Conservation (phyloP, 2,797 vertebrate genomes). For the Dendrocincla tyrannina region DNA sequence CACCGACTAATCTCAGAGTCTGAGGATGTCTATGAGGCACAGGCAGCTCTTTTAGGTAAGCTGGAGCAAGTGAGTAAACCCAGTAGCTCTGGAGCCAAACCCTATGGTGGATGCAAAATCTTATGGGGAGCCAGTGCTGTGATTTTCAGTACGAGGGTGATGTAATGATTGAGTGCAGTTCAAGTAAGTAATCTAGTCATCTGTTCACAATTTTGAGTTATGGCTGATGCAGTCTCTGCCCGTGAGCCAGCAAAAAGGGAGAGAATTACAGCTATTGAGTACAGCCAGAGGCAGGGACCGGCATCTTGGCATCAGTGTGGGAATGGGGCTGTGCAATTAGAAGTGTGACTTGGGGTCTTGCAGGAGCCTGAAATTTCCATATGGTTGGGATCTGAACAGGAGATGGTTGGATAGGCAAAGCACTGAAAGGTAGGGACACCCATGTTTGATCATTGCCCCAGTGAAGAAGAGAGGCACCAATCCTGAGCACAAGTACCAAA, state of each 20-base stretch:
- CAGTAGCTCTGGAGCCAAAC: conserved; percentile 73
- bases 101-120: conserved; percentile 61
- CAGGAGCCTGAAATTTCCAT: background rate
- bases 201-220: conserved; percentile 72
- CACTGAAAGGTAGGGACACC: background rate
- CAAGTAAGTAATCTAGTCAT: conserved; percentile 70
- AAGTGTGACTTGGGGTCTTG: background rate
- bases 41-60: conserved; percentile 63
- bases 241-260: conserved; percentile 50
- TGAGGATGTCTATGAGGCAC: conserved; percentile 49
- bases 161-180: conserved; percentile 72
- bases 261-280: conserved; percentile 26
- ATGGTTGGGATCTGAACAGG: background rate
- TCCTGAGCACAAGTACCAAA: background rate
- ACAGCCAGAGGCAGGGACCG: conserved; percentile 23
- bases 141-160: conserved; percentile 66
- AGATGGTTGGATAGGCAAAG: background rate
- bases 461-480: background rate
- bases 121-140: conserved; percentile 54
- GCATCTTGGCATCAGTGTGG: background rate
- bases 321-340: background rate
- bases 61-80: conserved; percentile 66
- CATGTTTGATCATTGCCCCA: background rate
- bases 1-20: conserved; percentile 62
- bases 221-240: conserved; percentile 52